Evolutionary conservation across 2,797 vertebrate genomes (phyloP), one percentile per base, ranked within the genome.

Genomic region (Takifugu ocellatus): DNA sequence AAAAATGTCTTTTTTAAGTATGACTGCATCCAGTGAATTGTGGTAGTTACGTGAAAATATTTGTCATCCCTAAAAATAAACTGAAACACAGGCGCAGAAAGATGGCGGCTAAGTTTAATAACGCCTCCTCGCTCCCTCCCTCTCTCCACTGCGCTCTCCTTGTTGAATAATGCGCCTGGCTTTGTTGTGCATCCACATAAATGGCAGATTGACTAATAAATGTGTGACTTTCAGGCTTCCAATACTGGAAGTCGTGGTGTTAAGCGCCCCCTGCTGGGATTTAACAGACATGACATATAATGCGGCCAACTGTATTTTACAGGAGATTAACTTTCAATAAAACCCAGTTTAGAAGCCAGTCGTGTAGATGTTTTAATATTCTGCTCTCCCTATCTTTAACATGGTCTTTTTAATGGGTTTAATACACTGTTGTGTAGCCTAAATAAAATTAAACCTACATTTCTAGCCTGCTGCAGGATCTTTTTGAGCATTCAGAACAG

Each of bases 191-290:
- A 33, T 56, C 70, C 29, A 26, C 56, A 71, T 42, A 47, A 61
- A 73, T 58, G 69, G 43, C 53, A 78, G 45, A 52, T 54, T 74
- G 64, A 69, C 29, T 70, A 58, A 74, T 68, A 56, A 55, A 54
- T 25, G 66, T 61, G 45, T 17, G 45, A 63, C 47, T 74, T 49
- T 56, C 26, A 61, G 27, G 42, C 50, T 24, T 44, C n/a, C 0
- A 53, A 17, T 16, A 21, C 45, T 53, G 26, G 51, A 76, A 74
- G 46, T 49, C 6, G 39, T 70, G 75, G 73, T 62, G 62, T 82
- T 57, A 39, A 71, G 72, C 63, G 75, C 84, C 87, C 72, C 64
- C 89, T 87, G 62, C 62, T 87, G 89, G 81, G 46, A 27, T 1
- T n/a, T 44, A 42, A 5, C 17, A 39, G 73, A 25, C 66, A 79